These are phyloP conservation scores for Thalassarche chlororhynchos DNA, from an alignment of 2,113 vertebrate genomes.

Conservation along the genomic window DNA sequence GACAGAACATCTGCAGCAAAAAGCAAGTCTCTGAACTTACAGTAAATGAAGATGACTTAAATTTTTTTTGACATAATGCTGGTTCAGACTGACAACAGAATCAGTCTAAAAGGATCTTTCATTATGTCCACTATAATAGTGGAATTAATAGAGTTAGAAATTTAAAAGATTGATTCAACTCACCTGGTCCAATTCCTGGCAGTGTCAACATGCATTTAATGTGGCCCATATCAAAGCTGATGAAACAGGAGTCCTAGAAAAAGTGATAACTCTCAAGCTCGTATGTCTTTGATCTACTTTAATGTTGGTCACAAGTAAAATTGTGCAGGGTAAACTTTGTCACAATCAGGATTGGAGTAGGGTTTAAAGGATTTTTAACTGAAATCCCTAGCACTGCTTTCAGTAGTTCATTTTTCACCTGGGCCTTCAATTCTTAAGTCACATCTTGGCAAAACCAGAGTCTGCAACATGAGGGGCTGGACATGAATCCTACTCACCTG, in stretches of 20 bases:
- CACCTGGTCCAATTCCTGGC: neutral
- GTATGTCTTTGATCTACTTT: neutral
- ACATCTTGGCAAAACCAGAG: neutral
- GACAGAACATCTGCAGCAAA: conserved; percentile 47
- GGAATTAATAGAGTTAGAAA: conserved; percentile 24
- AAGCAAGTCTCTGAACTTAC: conserved; percentile 27
- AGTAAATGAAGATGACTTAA: conserved; percentile 50
- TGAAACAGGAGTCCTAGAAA: neutral
- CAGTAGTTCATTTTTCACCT: neutral
- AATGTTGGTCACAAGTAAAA: neutral
- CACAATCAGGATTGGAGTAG: neutral
- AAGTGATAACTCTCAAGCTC: neutral
- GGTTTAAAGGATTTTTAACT: neutral
- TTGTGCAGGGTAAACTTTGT: neutral
- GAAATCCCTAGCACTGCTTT: neutral
- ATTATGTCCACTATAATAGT: neutral
- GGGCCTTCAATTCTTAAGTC: neutral
- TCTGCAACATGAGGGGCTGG: neutral
- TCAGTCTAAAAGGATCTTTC: conserved; percentile 15
- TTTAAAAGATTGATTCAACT: neutral
- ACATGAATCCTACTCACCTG: neutral
- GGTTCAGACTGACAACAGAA: conserved; percentile 11
- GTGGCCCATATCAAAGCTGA: neutral
- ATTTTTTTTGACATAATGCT: conserved; percentile 24
- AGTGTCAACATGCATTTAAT: neutral